Percentiles rank a stretch among this genome's conserved stretches.
Conservation (phyloP, 1,140 invertebrate genomes). For the Halesus radiatus region DNA sequence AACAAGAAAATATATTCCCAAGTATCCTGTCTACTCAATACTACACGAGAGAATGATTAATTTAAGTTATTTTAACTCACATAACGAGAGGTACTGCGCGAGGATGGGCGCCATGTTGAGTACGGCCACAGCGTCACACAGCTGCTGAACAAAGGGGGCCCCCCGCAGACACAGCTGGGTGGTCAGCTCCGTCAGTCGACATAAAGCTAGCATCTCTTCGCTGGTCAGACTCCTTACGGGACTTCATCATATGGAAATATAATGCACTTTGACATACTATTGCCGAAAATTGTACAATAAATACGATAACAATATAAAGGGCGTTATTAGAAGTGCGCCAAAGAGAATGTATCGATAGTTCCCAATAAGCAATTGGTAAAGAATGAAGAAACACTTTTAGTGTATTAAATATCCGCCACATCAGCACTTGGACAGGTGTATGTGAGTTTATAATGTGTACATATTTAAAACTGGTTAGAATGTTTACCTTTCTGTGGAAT, state of each 20-base stretch:
- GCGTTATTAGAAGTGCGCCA: no score
- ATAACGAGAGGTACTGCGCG: conserved; percentile 69
- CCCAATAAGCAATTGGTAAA: not conserved
- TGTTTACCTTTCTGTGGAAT: conserved; percentile 51
- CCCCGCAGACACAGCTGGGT: conserved; percentile 80
- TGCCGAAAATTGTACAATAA: no score
- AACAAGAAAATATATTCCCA: no score
- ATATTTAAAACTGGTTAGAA: not conserved
- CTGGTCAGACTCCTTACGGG: conserved; percentile 67
- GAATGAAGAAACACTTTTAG: no score
- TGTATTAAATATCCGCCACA: no score
- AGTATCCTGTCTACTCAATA: no score
- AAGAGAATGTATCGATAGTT: no score
- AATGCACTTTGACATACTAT: not conserved
- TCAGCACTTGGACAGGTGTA: no score
- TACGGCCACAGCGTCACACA: conserved; percentile 82
- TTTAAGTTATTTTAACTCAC: conserved; percentile 61
- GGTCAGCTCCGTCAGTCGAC: conserved; percentile 78
- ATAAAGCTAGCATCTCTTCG: conserved; percentile 77
- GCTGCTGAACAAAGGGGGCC: conserved; percentile 80
- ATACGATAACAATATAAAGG: no score
- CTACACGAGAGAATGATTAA: no score
- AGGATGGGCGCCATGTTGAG: conserved; percentile 73
- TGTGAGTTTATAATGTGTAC: no score
- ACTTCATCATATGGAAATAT: conserved; percentile 58